These are phyloP conservation scores for Aix galericulata DNA, from an alignment of 2,113 vertebrate genomes.

Conservation along the genomic window DNA sequence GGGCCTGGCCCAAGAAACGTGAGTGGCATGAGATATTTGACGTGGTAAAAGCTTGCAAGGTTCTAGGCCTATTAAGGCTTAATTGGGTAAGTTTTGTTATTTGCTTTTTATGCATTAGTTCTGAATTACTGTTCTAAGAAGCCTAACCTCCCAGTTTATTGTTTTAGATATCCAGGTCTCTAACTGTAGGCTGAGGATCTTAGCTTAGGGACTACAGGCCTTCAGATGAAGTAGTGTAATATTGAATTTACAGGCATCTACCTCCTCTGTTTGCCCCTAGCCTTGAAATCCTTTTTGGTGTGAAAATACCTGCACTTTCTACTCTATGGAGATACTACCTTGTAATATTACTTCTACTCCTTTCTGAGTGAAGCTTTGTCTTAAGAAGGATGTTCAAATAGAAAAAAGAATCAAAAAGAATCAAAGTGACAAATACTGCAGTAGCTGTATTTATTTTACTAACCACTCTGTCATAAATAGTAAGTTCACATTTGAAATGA, in stretches of 20 bases:
- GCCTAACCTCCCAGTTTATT: background rate
- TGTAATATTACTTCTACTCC: background rate
- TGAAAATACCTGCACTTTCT: background rate
- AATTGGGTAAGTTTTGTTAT: background rate
- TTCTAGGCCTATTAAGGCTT: background rate
- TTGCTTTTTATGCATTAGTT: background rate
- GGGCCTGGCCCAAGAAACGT: background rate
- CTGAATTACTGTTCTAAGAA: background rate
- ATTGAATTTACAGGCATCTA: background rate
- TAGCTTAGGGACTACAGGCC: background rate
- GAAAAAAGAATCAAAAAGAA: background rate
- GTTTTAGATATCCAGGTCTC: background rate
- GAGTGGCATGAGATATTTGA: background rate
- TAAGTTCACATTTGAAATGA: background rate
- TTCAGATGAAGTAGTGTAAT: background rate
- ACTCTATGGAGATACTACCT: background rate
- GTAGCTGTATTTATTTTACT: slow-evolving; percentile 22
- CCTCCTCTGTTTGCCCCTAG: background rate
- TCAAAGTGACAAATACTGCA: background rate
- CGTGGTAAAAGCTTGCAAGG: background rate
- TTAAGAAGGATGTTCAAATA: background rate
- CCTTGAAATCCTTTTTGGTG: background rate
- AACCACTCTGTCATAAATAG: background rate
- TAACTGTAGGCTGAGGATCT: background rate
- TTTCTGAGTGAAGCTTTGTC: background rate